These are phyloP conservation scores for Aspidapion aeneum DNA, from an alignment of 2,888 invertebrate genomes.

Conservation along the genomic window DNA sequence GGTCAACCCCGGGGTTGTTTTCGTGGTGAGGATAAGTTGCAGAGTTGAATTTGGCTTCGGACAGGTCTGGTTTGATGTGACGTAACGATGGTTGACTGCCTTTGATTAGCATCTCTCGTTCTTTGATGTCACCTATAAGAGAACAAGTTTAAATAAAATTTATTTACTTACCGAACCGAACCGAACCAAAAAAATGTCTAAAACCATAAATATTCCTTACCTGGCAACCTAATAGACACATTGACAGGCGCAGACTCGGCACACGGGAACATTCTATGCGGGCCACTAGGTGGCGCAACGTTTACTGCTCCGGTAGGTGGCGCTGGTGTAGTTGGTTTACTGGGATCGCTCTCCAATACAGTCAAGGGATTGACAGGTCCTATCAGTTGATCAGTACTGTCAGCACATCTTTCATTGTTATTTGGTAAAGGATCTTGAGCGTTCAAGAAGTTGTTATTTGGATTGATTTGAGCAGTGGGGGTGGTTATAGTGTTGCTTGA, in stretches of 20 bases:
- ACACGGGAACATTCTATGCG: neutral
- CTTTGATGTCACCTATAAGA: conserved; percentile 41
- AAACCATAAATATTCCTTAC: too few relatives aligned
- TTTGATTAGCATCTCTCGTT: conserved; percentile 47
- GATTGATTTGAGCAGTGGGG: neutral
- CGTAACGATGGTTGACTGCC: conserved; percentile 24
- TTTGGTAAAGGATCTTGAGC: neutral
- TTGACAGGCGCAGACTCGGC: conserved; percentile 41
- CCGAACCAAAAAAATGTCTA: too few relatives aligned
- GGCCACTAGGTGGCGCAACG: too few relatives aligned
- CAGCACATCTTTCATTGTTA: neutral
- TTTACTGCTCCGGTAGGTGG: neutral
- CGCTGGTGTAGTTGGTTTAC: neutral
- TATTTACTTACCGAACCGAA: too few relatives aligned
- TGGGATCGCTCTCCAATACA: too few relatives aligned
- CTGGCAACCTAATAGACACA: conserved; percentile 46
- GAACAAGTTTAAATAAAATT: too few relatives aligned
- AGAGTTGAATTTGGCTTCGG: conserved; percentile 30
- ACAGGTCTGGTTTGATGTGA: neutral
- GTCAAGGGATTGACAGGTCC: neutral
- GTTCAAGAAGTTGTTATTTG: neutral
- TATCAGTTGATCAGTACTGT: neutral
- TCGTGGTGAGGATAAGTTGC: conserved; percentile 28
- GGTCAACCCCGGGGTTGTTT: conserved; percentile 29
- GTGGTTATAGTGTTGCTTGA: neutral